These are phyloP conservation scores for Cyanistes caeruleus DNA, from an alignment of 2,113 vertebrate species.

Conservation along the genomic window DNA sequence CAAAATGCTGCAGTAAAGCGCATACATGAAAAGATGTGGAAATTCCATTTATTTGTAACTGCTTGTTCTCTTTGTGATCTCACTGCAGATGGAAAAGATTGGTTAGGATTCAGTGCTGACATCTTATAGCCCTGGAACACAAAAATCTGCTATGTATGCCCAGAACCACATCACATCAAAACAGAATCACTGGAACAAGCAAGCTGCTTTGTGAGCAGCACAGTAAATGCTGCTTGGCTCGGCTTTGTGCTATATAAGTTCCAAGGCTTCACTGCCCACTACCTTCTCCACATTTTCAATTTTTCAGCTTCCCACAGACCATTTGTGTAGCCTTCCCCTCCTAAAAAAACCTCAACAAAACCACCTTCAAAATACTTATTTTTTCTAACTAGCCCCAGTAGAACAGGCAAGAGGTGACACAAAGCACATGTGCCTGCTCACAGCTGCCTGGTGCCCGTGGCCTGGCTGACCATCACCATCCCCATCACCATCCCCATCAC, in stretches of 20 bases:
- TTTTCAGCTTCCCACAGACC: background rate
- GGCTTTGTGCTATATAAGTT: background rate
- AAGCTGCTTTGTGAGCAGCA: background rate
- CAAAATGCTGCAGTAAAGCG: background rate
- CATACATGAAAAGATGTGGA: background rate
- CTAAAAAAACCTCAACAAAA: background rate
- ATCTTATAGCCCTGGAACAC: background rate
- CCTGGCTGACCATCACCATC: background rate
- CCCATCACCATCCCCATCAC: too few species aligned
- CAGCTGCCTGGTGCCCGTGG: background rate
- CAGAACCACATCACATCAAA: background rate
- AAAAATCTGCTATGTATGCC: background rate
- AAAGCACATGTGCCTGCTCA: background rate
- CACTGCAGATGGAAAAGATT: background rate
- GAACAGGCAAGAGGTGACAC: background rate
- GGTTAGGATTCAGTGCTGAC: background rate
- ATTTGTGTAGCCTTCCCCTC: background rate
- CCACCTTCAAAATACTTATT: background rate
- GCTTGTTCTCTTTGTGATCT: conserved; percentile 29
- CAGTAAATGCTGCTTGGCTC: background rate
- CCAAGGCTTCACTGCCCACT: background rate
- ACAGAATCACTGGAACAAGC: background rate
- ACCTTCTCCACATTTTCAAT: background rate
- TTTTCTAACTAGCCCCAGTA: background rate
- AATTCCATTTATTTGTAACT: conserved; percentile 40